Conservation (phyloP, 2,888 invertebrate genomes). For the Cephus runcator region DNA sequence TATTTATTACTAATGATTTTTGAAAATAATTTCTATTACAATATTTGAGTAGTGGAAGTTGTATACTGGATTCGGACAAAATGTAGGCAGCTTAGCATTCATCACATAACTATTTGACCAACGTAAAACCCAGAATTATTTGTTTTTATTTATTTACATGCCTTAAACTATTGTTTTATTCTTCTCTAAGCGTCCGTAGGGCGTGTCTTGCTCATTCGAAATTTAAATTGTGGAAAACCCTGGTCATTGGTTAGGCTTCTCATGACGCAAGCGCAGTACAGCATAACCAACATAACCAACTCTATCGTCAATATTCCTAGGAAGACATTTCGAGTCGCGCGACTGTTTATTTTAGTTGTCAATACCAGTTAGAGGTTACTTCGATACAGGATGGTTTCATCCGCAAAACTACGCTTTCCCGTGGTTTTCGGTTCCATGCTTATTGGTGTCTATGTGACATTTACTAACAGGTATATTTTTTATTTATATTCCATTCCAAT, state of each 20-base stretch:
- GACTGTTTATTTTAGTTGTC: not conserved
- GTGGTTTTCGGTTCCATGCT: not conserved
- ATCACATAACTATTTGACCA: not conserved
- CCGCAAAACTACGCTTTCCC: not conserved
- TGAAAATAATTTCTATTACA: not conserved
- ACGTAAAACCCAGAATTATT: not conserved
- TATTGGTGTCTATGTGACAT: not conserved
- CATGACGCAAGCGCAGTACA: not conserved
- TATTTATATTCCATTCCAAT: not conserved
- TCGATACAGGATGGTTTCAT: not conserved
- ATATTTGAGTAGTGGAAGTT: not conserved
- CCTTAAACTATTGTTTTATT: not conserved
- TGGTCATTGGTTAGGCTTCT: not conserved
- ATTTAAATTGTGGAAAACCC: constrained; percentile 1
- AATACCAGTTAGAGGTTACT: not conserved
- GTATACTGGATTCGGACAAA: not conserved
- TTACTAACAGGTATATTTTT: not conserved
- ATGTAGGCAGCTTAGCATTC: not conserved
- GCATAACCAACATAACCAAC: not conserved
- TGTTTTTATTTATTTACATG: not conserved
- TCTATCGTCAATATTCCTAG: not conserved
- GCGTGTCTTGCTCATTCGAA: not conserved
- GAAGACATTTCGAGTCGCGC: not conserved
- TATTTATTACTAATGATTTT: not conserved
- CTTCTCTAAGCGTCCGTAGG: not conserved